A percentile compares a stretch with the other conserved stretches of the same genome.
Evolutionary conservation across 1,140 invertebrate genomes (phyloP).

Genomic region (Aleiodes sp.): DNA sequence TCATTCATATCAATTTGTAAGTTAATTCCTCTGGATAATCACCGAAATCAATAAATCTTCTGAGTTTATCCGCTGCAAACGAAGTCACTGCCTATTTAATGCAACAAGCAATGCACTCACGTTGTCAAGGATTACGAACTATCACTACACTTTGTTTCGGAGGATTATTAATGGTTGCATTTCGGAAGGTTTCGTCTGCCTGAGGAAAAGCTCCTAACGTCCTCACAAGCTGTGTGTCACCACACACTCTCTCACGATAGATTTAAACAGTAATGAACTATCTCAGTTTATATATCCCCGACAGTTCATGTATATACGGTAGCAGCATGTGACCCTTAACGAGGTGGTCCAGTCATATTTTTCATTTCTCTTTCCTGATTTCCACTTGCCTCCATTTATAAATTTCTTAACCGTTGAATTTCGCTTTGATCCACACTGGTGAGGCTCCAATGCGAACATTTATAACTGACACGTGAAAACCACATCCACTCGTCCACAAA

Average conservation of each 20-base stretch:
- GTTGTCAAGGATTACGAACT: background rate
- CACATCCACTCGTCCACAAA: slow-evolving; percentile 29
- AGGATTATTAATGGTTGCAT: slow-evolving; percentile 47
- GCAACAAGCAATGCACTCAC: background rate
- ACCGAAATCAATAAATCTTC: too few species aligned
- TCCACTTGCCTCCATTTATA: slow-evolving; percentile 26
- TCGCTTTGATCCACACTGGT: slow-evolving; percentile 41
- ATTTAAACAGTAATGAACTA: slow-evolving; percentile 40
- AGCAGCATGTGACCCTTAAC: slow-evolving; percentile 36
- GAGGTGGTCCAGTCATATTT: slow-evolving; percentile 42
- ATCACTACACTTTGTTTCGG: background rate
- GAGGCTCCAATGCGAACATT: slow-evolving; percentile 47
- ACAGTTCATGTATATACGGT: background rate
- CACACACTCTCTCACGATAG: slow-evolving; percentile 33
- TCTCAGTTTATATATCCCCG: background rate
- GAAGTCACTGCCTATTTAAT: too few species aligned
- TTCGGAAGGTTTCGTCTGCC: slow-evolving; percentile 26
- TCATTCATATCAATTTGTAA: too few species aligned
- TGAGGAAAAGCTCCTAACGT: slow-evolving; percentile 38
- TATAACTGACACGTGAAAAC: slow-evolving; percentile 39
- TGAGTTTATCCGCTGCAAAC: too few species aligned
- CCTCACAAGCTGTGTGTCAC: slow-evolving; percentile 38
- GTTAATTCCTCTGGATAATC: too few species aligned
- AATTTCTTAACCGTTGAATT: slow-evolving; percentile 28
- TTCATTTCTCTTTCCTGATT: slow-evolving; percentile 21